phyloP scores from a whole-genome alignment of 2,888 invertebrate species.

The Corbicula japonica region DNA sequence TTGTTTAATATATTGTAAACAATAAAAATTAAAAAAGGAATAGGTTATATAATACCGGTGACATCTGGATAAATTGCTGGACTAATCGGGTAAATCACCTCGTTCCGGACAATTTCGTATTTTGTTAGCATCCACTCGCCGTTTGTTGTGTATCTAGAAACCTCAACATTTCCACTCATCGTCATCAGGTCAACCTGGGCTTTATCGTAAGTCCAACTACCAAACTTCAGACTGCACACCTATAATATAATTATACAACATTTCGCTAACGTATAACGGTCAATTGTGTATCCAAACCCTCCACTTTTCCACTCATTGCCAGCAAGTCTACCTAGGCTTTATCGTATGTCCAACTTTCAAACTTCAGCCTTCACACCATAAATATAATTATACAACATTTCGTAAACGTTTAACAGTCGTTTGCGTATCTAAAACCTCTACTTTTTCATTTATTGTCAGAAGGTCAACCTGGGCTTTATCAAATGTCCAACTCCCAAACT shows the following conservation, averaged over 20 bases:
- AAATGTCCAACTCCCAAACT: constrained; percentile 86
- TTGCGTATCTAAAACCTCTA: constrained; percentile 81
- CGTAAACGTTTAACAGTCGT: no score
- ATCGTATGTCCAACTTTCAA: no score
- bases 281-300: no score
- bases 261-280: no score
- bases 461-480: constrained; percentile 86
- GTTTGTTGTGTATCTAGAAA: constrained; percentile 82
- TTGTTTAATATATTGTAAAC: no score
- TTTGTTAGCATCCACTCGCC: constrained; percentile 84
- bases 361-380: no score
- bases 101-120: constrained; percentile 78
- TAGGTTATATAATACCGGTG: no score
- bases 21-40: no score
- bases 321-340: no score
- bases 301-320: no score
- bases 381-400: no score
- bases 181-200: constrained; percentile 85
- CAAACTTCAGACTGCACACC: constrained; percentile 83
- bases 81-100: constrained; percentile 82
- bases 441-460: constrained; percentile 83
- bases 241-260: no score
- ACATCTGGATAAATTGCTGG: constrained; percentile 83
- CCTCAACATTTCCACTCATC: constrained; percentile 83
- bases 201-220: constrained; percentile 85